Percentiles rank a stretch among this genome's conserved stretches.
phyloP scores from a whole-genome alignment of 2,113 vertebrate genomes.

The Scomber colias region DNA sequence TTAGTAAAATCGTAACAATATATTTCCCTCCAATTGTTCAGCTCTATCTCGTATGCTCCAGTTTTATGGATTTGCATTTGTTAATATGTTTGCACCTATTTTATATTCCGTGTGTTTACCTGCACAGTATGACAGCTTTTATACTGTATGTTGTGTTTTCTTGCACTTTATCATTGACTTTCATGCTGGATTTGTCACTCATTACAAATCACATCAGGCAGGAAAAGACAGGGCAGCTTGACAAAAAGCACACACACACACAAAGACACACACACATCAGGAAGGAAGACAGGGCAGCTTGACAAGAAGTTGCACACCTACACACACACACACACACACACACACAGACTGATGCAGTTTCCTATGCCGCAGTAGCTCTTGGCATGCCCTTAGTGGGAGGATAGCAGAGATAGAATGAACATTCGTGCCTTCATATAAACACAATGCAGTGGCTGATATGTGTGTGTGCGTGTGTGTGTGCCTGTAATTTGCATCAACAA shows the following conservation, averaged over 20 bases:
- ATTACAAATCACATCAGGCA: slow-evolving; percentile 7
- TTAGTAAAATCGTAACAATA: too few relatives aligned
- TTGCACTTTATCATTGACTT: not conserved
- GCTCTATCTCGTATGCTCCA: not conserved
- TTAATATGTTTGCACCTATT: not conserved
- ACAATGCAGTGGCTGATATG: slow-evolving; percentile 34
- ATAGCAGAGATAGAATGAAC: slow-evolving; percentile 49
- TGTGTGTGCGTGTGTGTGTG: slow-evolving; percentile 11
- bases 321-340: slow-evolving; percentile 27
- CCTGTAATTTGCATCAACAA: slow-evolving; percentile 26
- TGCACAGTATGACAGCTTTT: not conserved
- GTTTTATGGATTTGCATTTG: not conserved
- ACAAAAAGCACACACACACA: slow-evolving; percentile 19
- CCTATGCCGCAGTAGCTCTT: slow-evolving; percentile 60
- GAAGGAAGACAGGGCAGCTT: too few relatives aligned
- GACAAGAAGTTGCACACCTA: not conserved
- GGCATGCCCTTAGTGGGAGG: slow-evolving; percentile 60
- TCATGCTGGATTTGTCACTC: not conserved
- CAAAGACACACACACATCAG: not conserved
- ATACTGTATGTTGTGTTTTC: not conserved
- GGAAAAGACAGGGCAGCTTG: slow-evolving; percentile 14
- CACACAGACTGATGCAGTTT: slow-evolving; percentile 40
- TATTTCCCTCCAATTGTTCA: too few relatives aligned
- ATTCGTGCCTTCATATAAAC: slow-evolving; percentile 35
- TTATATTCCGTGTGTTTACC: not conserved